These are phyloP conservation scores for Ahaetulla prasina DNA, from an alignment of 2,113 vertebrate genomes.

Conservation along the genomic window DNA sequence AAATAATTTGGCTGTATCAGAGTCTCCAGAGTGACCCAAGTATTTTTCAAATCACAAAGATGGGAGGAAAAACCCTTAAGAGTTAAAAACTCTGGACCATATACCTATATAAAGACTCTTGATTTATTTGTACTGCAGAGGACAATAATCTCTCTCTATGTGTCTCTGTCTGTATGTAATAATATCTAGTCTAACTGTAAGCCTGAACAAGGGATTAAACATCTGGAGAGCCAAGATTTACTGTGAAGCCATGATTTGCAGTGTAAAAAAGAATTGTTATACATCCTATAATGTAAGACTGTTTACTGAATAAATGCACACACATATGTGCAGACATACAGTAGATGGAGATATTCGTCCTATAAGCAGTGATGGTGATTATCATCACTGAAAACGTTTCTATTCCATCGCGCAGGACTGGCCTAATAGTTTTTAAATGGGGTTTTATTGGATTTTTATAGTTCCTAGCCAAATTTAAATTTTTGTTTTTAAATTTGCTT, in stretches of 20 bases:
- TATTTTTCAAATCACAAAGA: background rate
- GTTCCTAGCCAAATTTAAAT: too few species aligned
- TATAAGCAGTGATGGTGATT: background rate
- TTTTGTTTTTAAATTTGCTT: too few species aligned
- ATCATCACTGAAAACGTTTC: too few species aligned
- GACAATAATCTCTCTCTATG: background rate
- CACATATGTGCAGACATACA: background rate
- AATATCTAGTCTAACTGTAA: background rate
- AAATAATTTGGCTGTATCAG: background rate
- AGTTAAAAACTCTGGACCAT: background rate
- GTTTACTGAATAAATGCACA: background rate
- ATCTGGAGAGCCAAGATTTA: background rate
- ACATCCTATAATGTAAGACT: background rate
- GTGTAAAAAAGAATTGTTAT: background rate
- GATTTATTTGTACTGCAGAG: background rate
- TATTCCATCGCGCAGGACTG: too few species aligned
- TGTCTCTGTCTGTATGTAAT: background rate
- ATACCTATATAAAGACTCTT: background rate
- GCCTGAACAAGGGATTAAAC: background rate
- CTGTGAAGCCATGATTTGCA: background rate
- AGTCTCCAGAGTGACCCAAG: background rate
- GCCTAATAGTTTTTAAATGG: too few species aligned
- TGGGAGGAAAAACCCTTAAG: background rate
- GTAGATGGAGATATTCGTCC: background rate
- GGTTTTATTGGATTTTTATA: too few species aligned